Percentiles rank a stretch among this genome's conserved stretches.
Evolutionary conservation across 2,113 vertebrate species (phyloP).

Genomic region (Heteronetta atricapilla): DNA sequence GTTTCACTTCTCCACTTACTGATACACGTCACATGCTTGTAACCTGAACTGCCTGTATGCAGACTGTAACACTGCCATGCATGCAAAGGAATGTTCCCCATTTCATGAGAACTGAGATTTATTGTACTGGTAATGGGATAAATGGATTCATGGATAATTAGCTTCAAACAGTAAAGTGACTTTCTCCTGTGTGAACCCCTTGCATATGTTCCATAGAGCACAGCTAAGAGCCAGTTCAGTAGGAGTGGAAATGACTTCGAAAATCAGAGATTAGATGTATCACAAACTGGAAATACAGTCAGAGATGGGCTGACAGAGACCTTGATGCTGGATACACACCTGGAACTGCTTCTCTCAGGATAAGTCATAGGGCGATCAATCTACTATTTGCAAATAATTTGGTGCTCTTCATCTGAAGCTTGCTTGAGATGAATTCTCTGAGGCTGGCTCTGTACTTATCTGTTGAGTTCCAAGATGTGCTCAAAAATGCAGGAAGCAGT

Average conservation of each 20-base stretch:
- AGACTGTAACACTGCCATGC: not conserved
- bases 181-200: rapidly evolving
- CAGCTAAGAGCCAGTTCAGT: not conserved
- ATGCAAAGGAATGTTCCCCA: not conserved
- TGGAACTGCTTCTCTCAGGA: not conserved
- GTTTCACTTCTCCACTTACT: not conserved
- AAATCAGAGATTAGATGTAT: not conserved
- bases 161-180: not conserved
- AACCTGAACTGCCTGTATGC: not conserved
- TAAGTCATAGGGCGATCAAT: not conserved
- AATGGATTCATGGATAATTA: not conserved
- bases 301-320: not conserved
- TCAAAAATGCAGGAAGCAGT: not conserved
- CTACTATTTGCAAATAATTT: not conserved
- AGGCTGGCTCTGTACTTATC: not conserved
- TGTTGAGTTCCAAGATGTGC: not conserved
- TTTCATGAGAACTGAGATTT: not conserved
- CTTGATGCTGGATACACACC: rapidly evolving
- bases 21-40: rapidly evolving
- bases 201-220: not conserved
- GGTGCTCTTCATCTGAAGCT: not conserved
- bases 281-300: not conserved
- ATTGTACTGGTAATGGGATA: not conserved
- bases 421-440: not conserved
- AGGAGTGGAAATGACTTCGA: rapidly evolving